Evolutionary conservation across 2,113 vertebrate genomes (phyloP), one percentile per base, ranked within the genome.

Genomic region (Lepus timidus): DNA sequence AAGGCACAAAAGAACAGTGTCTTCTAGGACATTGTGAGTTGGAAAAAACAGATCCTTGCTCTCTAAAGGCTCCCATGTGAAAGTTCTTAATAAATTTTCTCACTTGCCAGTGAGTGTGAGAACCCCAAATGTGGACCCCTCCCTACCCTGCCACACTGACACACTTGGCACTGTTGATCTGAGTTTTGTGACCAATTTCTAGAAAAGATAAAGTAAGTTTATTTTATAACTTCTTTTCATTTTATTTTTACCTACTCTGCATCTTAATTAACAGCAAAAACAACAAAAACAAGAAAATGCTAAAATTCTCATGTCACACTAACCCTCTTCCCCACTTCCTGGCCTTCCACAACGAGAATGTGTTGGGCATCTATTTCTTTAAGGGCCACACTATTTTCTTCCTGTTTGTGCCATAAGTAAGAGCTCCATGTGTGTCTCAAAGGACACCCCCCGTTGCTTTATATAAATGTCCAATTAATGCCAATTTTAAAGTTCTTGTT

Each of bases 401-500:
- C 10, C 19, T 49, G 49, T 64, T 36, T 29, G 44, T 78, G 88
- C 44, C 27, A 0, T 67, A 73, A 39, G 52, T 71, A 58, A 67
- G 94, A 91, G 64, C 33, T 88, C 65, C 20, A 4, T 70, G 49
- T 16, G 29, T 65, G 67, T 89, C 88, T 88, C 64, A 25, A 49
- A 71, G 85, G 74, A 93, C 25, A 33, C 44, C 85, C 97, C 31
- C 23, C 64, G 83, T 92, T 92, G 79, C 85, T 92, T 98, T 94
- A 93, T 96, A 91, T 85, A 97, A 94, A 89, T 83, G 71, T 44
- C 65, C 95, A 82, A 71, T 94, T 92, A 96, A 89, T 76, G 71
- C 95, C 70, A 80, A 81, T 97, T 96, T 76, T 84, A 52, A 96
- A 96, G 93, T 94, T 97, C 90, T 97, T 95, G 85, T 91, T 97